Percentiles rank a stretch among this genome's conserved stretches.
Evolutionary conservation across 2,113 vertebrate species (phyloP).

Genomic region (Rhinogobius similis): DNA sequence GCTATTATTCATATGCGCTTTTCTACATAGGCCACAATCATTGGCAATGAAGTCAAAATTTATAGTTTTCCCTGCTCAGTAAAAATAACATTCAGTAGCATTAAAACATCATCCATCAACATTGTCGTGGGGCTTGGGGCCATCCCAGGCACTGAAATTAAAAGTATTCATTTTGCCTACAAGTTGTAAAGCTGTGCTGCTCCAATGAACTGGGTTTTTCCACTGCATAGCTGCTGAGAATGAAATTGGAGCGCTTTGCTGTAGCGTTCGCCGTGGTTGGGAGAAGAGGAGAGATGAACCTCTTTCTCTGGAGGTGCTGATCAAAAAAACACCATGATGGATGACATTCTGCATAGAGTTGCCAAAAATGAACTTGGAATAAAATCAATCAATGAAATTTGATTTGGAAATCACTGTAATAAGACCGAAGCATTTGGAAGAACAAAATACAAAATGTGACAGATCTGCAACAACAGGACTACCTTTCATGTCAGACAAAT

Average conservation of each 20-base stretch:
- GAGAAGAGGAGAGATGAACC: slow-evolving; percentile 49
- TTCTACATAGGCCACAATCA: slow-evolving; percentile 94
- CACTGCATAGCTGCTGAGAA: slow-evolving; percentile 63
- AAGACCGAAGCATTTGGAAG: neutral
- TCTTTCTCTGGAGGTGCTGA: slow-evolving; percentile 28
- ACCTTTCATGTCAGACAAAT: neutral
- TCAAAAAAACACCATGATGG: slow-evolving; percentile 47
- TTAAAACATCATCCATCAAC: slow-evolving; percentile 99
- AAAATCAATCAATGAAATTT: slow-evolving; percentile 40
- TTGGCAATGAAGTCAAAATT: slow-evolving; percentile 98
- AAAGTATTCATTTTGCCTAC: slow-evolving; percentile 94
- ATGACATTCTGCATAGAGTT: slow-evolving; percentile 44
- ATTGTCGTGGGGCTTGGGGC: slow-evolving; percentile 86
- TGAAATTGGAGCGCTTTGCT: slow-evolving; percentile 74
- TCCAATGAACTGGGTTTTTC: slow-evolving; percentile 73
- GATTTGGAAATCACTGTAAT: slow-evolving; percentile 27
- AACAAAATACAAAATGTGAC: slow-evolving; percentile 8
- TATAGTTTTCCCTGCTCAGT: slow-evolving; percentile 99
- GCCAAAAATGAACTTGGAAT: slow-evolving; percentile 63
- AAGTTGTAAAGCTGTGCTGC: slow-evolving; percentile 84
- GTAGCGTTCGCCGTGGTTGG: slow-evolving; percentile 35
- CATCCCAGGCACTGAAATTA: slow-evolving; percentile 89
- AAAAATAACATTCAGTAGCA: slow-evolving; percentile 99
- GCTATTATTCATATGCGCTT: slow-evolving; percentile 95
- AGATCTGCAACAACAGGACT: neutral